A percentile compares a stretch with the other conserved stretches of the same genome.
Evolutionary conservation across 2,888 invertebrate species (phyloP).

Genomic region (Pseudolycoriella hygida): DNA sequence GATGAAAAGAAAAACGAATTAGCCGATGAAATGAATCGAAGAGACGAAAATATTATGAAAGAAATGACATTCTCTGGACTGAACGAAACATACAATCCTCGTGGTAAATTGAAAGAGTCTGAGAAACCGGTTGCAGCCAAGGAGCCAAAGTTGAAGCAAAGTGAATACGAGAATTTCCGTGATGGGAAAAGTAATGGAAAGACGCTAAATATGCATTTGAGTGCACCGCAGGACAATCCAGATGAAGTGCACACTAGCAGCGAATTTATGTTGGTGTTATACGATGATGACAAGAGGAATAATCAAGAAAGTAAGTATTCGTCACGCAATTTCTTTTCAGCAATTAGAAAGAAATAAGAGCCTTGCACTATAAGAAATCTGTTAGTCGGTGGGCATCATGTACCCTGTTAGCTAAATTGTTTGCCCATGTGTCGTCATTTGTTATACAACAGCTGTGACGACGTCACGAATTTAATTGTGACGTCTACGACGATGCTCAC

Average conservation of each 20-base stretch:
- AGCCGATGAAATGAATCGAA: neutral
- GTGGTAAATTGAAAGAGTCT: neutral
- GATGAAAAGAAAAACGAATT: neutral
- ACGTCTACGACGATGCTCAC: too few species aligned
- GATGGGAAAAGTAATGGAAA: conserved; percentile 5
- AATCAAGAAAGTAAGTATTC: conserved; percentile 30
- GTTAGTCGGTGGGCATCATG: too few species aligned
- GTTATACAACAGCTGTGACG: too few species aligned
- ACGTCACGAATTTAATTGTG: too few species aligned
- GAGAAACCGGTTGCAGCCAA: neutral
- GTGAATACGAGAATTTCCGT: neutral
- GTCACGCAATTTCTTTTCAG: neutral
- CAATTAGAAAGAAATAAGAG: too few species aligned
- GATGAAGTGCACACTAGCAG: conserved; percentile 45
- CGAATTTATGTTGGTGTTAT: conserved; percentile 66
- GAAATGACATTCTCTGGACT: neutral
- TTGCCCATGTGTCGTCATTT: too few species aligned
- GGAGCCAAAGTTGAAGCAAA: neutral
- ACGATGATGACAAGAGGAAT: conserved; percentile 34
- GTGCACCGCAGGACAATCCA: conserved; percentile 18
- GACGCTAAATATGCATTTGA: conserved; percentile 12
- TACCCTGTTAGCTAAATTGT: too few species aligned
- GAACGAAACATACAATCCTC: neutral
- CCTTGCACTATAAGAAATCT: too few species aligned
- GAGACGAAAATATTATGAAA: conserved; percentile 9